Evolutionary conservation across 2,888 invertebrate genomes (phyloP).

Genomic region (Baronia brevicornis): DNA sequence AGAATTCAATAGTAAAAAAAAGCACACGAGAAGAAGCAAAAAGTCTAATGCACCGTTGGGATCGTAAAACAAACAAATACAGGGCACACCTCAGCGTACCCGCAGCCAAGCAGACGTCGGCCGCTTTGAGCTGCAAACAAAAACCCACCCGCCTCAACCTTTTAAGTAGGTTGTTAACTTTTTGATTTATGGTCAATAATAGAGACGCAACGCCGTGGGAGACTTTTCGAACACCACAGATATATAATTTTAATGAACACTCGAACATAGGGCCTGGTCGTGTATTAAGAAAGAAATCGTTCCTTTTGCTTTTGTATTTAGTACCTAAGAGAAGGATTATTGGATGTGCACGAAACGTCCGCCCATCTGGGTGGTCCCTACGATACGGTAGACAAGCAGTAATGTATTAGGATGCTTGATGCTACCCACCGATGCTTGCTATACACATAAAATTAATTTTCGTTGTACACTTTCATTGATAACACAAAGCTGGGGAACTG

Average conservation of each 20-base stretch:
- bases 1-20: conserved; percentile 60
- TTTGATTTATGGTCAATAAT: conserved; percentile 76
- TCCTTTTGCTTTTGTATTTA: conserved; percentile 47
- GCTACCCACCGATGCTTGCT: neutral
- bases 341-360: conserved; percentile 18
- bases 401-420: neutral
- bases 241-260: conserved; percentile 70
- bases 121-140: conserved; percentile 66
- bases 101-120: conserved; percentile 57
- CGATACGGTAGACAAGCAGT: conserved; percentile 28
- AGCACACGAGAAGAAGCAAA: conserved; percentile 59
- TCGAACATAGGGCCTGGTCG: conserved; percentile 61
- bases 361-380: conserved; percentile 35
- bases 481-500: no score
- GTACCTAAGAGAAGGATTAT: conserved; percentile 24
- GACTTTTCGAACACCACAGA: conserved; percentile 62
- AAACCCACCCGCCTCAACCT: conserved; percentile 68
- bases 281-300: conserved; percentile 40
- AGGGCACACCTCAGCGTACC: conserved; percentile 47
- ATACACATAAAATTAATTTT: neutral
- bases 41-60: conserved; percentile 70
- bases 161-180: conserved; percentile 76
- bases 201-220: conserved; percentile 74
- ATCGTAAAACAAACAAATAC: conserved; percentile 72
- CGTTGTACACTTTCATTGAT: conserved; percentile 16